Conservation (phyloP, 2,888 invertebrate genomes). For the Hirtodrosophila histrioides region DNA sequence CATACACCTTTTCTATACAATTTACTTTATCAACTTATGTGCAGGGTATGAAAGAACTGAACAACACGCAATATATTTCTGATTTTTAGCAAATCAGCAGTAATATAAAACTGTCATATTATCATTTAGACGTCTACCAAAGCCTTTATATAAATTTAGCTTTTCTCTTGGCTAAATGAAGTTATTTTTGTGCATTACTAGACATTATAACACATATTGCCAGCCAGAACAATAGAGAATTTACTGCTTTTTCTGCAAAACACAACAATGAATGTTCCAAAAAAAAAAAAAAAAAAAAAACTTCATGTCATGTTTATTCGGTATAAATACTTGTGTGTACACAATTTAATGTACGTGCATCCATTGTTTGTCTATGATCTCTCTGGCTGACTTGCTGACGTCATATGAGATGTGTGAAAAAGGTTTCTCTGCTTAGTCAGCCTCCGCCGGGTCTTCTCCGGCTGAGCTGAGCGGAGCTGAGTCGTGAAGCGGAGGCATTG, state of each 20-base stretch:
- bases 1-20: too few relatives aligned
- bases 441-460: background rate
- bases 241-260: background rate
- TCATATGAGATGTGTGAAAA: conserved; percentile 36
- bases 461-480: too few relatives aligned
- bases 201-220: too few relatives aligned
- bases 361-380: conserved; percentile 35
- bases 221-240: background rate
- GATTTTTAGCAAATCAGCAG: too few relatives aligned
- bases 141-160: too few relatives aligned
- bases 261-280: background rate
- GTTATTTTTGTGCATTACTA: too few relatives aligned
- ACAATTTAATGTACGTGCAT: conserved; percentile 2
- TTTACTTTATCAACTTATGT: too few relatives aligned
- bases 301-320: conserved; percentile 15
- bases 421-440: conserved; percentile 47
- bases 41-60: too few relatives aligned
- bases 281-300: conserved; percentile 12
- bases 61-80: too few relatives aligned
- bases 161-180: too few relatives aligned
- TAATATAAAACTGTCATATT: too few relatives aligned
- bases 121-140: too few relatives aligned
- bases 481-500: conserved; percentile 15
- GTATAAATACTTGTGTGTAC: conserved; percentile 15
- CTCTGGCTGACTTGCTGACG: conserved; percentile 35